These are phyloP conservation scores for Pseudanteris insignis DNA, from an alignment of 2,888 invertebrate genomes.

Conservation along the genomic window DNA sequence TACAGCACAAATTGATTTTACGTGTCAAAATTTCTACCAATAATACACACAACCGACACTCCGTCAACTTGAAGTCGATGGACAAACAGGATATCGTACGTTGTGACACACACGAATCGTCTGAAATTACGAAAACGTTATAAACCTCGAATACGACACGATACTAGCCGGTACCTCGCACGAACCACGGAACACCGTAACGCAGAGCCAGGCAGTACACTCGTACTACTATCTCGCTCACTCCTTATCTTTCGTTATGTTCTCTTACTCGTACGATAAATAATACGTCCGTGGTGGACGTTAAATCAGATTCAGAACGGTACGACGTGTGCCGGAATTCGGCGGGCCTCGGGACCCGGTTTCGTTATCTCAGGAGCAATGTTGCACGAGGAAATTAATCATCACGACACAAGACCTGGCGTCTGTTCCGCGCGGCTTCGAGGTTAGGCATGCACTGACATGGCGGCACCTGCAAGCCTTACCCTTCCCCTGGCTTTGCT, in stretches of 20 bases:
- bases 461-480: constrained; percentile 66
- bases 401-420: constrained; percentile 55
- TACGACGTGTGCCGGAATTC: constrained; percentile 8
- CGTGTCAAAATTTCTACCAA: neutral
- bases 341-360: constrained; percentile 5
- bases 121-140: constrained; percentile 28
- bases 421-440: constrained; percentile 64
- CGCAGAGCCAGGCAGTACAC: constrained; percentile 30
- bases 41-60: neutral
- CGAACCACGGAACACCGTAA: constrained; percentile 41
- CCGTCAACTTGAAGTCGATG: too few species aligned
- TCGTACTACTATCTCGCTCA: constrained; percentile 5
- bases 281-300: constrained; percentile 1
- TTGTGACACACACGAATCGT: constrained; percentile 2
- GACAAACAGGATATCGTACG: neutral
- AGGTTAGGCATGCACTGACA: constrained; percentile 66
- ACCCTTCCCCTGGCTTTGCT: constrained; percentile 58
- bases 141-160: constrained; percentile 32
- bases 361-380: constrained; percentile 26
- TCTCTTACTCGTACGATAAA: constrained; percentile 17
- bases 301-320: constrained; percentile 1
- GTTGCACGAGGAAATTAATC: constrained; percentile 41
- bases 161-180: constrained; percentile 43
- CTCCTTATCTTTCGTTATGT: constrained; percentile 8
- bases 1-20: too few species aligned